These are phyloP conservation scores for Sitophilus oryzae DNA, from an alignment of 1,140 invertebrate species.

Conservation along the genomic window DNA sequence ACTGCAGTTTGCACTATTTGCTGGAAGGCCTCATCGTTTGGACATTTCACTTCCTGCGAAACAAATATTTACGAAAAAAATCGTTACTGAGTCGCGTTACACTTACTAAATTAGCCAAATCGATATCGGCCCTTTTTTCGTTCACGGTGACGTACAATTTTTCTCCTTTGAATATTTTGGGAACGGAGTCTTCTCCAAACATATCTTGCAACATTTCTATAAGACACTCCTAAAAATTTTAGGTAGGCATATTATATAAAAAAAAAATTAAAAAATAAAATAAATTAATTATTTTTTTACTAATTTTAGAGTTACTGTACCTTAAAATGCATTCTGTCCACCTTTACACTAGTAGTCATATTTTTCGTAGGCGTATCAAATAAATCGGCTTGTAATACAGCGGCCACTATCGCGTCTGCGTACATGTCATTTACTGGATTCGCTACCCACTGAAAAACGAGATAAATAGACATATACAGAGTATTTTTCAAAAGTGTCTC, in stretches of 20 bases:
- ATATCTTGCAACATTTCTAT: conserved; percentile 91
- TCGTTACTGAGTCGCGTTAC: not conserved
- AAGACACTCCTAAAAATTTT: conserved; percentile 78
- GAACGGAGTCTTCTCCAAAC: conserved; percentile 92
- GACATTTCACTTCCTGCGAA: conserved; percentile 70
- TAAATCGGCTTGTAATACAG: conserved; percentile 69
- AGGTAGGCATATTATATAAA: not conserved
- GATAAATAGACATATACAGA: too few species aligned
- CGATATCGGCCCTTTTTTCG: conserved; percentile 79
- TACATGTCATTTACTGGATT: conserved; percentile 97
- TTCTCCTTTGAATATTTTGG: conserved; percentile 89
- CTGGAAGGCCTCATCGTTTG: conserved; percentile 74
- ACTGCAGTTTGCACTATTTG: conserved; percentile 83
- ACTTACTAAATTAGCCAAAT: conserved; percentile 69
- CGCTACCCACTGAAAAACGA: conserved; percentile 72
- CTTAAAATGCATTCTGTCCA: conserved; percentile 83
- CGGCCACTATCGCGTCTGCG: conserved; percentile 88
- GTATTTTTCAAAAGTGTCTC: not conserved
- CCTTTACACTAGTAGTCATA: conserved; percentile 56
- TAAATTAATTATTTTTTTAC: too few species aligned
- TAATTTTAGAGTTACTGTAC: conserved; percentile 35
- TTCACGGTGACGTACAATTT: conserved; percentile 80
- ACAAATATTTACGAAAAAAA: not conserved
- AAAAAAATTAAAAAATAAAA: not conserved
- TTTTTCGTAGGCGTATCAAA: conserved; percentile 56